Conservation (phyloP, 2,113 vertebrate genomes). For the Ceyx cyanopectus region DNA sequence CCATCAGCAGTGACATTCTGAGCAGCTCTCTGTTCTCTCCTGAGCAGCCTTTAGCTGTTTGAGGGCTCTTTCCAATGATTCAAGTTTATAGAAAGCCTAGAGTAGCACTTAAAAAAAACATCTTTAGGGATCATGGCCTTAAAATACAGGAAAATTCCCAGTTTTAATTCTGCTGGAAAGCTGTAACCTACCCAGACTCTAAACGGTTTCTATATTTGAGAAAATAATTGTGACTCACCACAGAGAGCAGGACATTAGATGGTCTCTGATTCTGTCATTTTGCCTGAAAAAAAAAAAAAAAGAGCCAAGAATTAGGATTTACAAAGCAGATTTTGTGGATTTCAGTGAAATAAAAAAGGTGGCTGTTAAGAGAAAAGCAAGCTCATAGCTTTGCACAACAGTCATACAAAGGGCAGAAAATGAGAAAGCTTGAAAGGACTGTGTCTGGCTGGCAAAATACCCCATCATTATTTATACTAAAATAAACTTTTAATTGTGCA, state of each 20-base stretch:
- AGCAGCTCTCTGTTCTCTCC: background rate
- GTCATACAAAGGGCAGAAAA: background rate
- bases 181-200: background rate
- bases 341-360: background rate
- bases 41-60: background rate
- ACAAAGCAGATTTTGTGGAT: background rate
- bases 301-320: slow-evolving; percentile 9
- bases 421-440: background rate
- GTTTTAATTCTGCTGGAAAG: background rate
- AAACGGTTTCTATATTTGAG: slow-evolving; percentile 12
- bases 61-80: background rate
- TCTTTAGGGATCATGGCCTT: background rate
- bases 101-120: background rate
- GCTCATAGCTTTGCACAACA: background rate
- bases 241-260: background rate
- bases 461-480: background rate
- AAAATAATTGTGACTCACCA: slow-evolving; percentile 29
- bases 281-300: slow-evolving; percentile 13
- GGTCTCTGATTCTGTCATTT: background rate
- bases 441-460: background rate
- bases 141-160: background rate
- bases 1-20: background rate
- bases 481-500: background rate
- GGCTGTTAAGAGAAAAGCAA: background rate
- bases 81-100: background rate